Conservation (phyloP, 2,113 vertebrate genomes). For the Chaetorhynchus papuensis region DNA sequence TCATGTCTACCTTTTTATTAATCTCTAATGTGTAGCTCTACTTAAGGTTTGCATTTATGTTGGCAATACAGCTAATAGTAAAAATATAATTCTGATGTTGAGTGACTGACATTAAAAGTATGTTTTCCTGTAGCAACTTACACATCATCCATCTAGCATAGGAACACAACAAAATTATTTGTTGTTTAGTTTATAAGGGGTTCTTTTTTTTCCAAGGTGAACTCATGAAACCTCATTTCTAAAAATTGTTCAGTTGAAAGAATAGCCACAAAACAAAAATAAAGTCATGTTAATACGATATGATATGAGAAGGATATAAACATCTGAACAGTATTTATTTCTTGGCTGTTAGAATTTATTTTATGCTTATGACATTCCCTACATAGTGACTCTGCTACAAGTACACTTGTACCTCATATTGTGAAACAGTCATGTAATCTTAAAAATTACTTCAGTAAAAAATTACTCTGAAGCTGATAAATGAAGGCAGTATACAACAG, state of each 20-base stretch:
- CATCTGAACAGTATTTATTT: background rate
- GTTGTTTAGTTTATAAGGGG: background rate
- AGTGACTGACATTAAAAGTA: background rate
- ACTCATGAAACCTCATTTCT: background rate
- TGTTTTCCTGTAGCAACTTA: background rate
- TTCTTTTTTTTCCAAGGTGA: background rate
- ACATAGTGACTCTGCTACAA: background rate
- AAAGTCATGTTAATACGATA: background rate
- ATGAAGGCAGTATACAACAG: background rate
- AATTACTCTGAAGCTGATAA: background rate
- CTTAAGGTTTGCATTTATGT: background rate
- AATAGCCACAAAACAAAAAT: background rate
- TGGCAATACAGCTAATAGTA: background rate
- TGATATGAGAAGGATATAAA: background rate
- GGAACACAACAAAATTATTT: background rate
- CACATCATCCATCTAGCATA: background rate
- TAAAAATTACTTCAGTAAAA: background rate
- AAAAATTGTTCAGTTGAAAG: background rate
- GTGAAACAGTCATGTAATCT: background rate
- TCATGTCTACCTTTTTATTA: background rate
- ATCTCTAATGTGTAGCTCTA: background rate
- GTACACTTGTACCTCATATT: background rate
- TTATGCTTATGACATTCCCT: background rate
- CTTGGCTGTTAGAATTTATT: background rate
- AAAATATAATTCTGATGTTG: background rate